Percentiles rank a stretch among this genome's conserved stretches.
phyloP scores from a whole-genome alignment of 2,888 invertebrate species.

The Tillus elongatus region DNA sequence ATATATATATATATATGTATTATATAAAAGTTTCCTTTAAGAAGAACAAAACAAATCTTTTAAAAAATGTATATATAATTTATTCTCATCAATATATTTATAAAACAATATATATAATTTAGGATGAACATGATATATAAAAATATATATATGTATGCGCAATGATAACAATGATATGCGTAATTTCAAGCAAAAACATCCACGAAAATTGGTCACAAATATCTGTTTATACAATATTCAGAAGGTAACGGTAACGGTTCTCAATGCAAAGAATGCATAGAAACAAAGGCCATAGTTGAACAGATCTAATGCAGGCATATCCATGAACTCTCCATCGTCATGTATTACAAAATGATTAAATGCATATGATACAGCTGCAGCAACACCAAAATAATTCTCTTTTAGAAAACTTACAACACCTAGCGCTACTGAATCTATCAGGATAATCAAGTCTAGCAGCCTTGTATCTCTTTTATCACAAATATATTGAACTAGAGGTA shows the following conservation, averaged over 20 bases:
- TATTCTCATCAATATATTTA: too few species aligned
- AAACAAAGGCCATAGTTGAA: constrained; percentile 39
- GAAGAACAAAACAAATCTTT: too few species aligned
- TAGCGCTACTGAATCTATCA: constrained; percentile 28
- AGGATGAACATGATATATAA: too few species aligned
- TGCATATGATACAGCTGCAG: constrained; percentile 31
- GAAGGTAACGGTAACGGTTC: constrained; percentile 24
- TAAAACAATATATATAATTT: too few species aligned
- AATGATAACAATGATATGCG: too few species aligned
- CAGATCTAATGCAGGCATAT: constrained; percentile 36
- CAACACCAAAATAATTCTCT: constrained; percentile 33
- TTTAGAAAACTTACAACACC: constrained; percentile 27
- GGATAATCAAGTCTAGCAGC: constrained; percentile 26
- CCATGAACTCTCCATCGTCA: constrained; percentile 27
- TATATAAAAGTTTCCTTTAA: too few species aligned
- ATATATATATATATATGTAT: too few species aligned
- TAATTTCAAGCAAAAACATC: too few species aligned
- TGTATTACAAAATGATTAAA: constrained; percentile 33
- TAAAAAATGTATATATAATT: too few species aligned
- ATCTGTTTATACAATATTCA: too few species aligned
- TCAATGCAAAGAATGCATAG: constrained; percentile 34
- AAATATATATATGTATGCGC: too few species aligned
- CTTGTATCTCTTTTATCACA: constrained; percentile 18
- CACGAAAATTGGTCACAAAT: too few species aligned
- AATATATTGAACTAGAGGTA: constrained; percentile 27